A percentile compares a stretch with the other conserved stretches of the same genome.
phyloP scores from a whole-genome alignment of 2,797 vertebrate species.

The Danionella dracula region DNA sequence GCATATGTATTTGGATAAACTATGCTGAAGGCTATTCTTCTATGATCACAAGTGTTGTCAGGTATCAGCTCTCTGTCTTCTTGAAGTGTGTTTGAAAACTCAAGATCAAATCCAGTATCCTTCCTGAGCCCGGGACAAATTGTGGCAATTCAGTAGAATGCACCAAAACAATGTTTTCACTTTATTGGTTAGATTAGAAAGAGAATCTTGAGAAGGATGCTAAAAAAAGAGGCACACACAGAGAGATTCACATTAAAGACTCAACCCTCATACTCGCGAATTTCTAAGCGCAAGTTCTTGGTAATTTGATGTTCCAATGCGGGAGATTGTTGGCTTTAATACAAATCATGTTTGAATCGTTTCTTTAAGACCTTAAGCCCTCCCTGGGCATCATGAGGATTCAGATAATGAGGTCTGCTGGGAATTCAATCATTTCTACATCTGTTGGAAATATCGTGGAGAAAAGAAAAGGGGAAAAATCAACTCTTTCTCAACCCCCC shows the following conservation, averaged over 20 bases:
- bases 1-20: constrained; percentile 32
- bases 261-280: constrained; percentile 48
- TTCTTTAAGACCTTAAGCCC: constrained; percentile 82
- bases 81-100: too few relatives aligned
- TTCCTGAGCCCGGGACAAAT: too few relatives aligned
- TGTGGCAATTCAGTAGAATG: background rate
- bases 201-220: constrained; percentile 54
- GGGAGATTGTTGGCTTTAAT: constrained; percentile 82
- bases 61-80: too few relatives aligned
- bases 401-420: constrained; percentile 89
- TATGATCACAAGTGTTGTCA: too few relatives aligned
- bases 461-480: constrained; percentile 60
- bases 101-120: too few relatives aligned
- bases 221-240: constrained; percentile 39
- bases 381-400: constrained; percentile 59
- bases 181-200: constrained; percentile 39
- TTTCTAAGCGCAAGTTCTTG: constrained; percentile 56
- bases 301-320: constrained; percentile 69
- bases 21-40: background rate
- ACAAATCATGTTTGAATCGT: constrained; percentile 93
- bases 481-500: constrained; percentile 39
- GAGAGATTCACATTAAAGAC: background rate
- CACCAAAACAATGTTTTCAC: background rate
- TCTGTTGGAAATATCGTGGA: constrained; percentile 73
- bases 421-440: constrained; percentile 84